A percentile compares a stretch with the other conserved stretches of the same genome.
These are phyloP conservation scores for Nephrocerus scutellatus DNA, from an alignment of 2,888 invertebrate species.

Conservation along the genomic window DNA sequence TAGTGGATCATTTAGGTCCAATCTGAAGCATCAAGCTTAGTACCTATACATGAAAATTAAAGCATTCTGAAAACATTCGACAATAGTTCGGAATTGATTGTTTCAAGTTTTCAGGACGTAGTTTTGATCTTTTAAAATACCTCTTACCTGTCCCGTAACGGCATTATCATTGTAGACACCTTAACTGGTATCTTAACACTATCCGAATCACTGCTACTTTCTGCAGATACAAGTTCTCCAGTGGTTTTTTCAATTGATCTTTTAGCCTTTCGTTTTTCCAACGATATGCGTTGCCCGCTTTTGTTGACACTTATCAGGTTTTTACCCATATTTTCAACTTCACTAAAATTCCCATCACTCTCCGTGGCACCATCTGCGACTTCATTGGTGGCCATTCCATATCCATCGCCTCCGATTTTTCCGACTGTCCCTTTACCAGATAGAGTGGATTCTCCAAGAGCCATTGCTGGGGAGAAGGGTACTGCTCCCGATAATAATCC, in stretches of 20 bases:
- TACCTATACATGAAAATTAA: no score
- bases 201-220: slow-evolving; percentile 68
- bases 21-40: no score
- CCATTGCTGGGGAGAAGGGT: no score
- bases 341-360: slow-evolving; percentile 48
- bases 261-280: slow-evolving; percentile 43
- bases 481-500: no score
- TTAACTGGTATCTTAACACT: slow-evolving; percentile 62
- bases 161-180: slow-evolving; percentile 44
- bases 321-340: slow-evolving; percentile 47
- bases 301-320: slow-evolving; percentile 46
- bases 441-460: slow-evolving; percentile 28
- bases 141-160: slow-evolving; percentile 60
- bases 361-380: slow-evolving; percentile 42
- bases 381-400: slow-evolving; percentile 35
- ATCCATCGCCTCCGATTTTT: slow-evolving; percentile 26
- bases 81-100: no score
- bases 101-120: no score
- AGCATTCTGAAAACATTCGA: no score
- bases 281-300: no score
- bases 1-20: no score
- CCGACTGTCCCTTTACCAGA: neutral
- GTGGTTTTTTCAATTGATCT: no score
- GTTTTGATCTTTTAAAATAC: no score
- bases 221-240: no score